Conservation (phyloP, 2,113 vertebrate species). For the Candoia aspera region DNA sequence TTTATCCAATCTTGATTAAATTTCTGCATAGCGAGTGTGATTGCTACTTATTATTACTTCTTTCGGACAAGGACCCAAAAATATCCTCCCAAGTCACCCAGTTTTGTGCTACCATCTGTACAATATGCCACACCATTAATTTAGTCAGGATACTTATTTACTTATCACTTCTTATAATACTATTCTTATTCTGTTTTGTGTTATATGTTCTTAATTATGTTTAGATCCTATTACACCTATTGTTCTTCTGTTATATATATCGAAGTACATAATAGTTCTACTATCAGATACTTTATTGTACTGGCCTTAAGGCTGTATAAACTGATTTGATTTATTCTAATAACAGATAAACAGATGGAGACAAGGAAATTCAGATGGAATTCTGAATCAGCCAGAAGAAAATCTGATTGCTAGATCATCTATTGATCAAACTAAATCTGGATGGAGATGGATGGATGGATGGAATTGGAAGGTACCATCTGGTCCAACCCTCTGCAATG, state of each 20-base stretch:
- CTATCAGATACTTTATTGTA: background rate
- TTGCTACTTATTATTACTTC: background rate
- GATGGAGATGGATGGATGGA: background rate
- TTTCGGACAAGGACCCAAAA: background rate
- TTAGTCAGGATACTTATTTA: background rate
- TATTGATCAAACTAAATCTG: background rate
- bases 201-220: background rate
- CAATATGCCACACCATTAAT: background rate
- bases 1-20: background rate
- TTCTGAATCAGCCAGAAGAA: background rate
- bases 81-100: background rate
- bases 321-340: background rate
- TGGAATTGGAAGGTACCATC: background rate
- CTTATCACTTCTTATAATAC: background rate
- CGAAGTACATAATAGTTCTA: background rate
- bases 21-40: background rate
- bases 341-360: background rate
- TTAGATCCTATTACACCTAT: background rate
- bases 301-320: background rate
- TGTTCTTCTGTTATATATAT: too few relatives aligned
- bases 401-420: background rate
- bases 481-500: background rate
- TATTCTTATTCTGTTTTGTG: background rate
- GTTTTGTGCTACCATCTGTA: background rate
- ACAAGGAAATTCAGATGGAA: background rate